Base-by-base conservation (phyloP, 1,140 invertebrate species). In the Druon quercuslanigerum region DNA sequence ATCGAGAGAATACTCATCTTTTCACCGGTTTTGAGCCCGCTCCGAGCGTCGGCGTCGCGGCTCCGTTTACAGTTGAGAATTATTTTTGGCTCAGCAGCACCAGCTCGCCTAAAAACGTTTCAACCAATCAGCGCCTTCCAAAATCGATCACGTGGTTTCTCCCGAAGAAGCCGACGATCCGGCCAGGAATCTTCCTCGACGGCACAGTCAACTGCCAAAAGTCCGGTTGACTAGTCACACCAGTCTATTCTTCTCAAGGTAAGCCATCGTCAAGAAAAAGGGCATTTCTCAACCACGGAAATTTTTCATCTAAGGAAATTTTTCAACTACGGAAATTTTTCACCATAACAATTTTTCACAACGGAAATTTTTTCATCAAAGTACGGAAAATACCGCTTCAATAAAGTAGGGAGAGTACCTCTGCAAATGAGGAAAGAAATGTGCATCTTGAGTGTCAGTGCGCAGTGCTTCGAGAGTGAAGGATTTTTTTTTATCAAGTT, bases 211-310 rank as follows among this genome's bases (percentile, higher is more conserved):
- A 90, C 92, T 92, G 87, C 90, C 83, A 88, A 89, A 88, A 82
- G 88, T 90, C 90, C 88, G 87, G 90, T 92, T 91, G 91, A 90
- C 92, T 92, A 92, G 92, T 93, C 92, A 91, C 85, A 84, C 84
- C 81, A 83, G 79, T 75, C 74, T 73, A 73, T 84, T 85, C 82
- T 82, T 85, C 86, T 86, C 81, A 90, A 90, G 90, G 90, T 91
- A 91, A 90, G 89, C 40, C 40, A 46, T 46, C 40, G 77, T 33
- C 19, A 73, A 51, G 33, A 52, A 40, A 33, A 76, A n/a, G n/a
- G n/a, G n/a, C n/a, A n/a, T n/a, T n/a, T n/a, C n/a, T n/a, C 77
- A 77, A 76, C 52, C 1, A 51, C 72, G 60, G n/a, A 51, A n/a
- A 71, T 72, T 74, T 73, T 13, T 52, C n/a, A 50, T 17, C 40